Base-by-base conservation (phyloP, 2,888 invertebrate genomes). In the Tyria jacobaeae region DNA sequence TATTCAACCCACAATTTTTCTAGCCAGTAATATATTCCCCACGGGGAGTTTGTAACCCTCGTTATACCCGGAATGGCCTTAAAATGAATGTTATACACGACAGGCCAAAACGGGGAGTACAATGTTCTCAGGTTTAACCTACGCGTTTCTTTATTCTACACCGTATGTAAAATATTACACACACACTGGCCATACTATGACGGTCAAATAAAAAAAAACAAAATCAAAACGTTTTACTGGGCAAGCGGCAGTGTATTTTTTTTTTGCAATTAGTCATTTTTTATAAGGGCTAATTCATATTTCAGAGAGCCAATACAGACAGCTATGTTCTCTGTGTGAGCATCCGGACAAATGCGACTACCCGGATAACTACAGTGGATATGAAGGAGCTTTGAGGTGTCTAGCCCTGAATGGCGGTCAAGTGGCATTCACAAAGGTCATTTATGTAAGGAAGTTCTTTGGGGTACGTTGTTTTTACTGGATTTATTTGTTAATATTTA, bases 381-480 rank as follows among this genome's bases (percentile, higher is more conserved):
- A 98, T 84, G 97, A 97, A 68, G 98, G 98, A 0, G 97, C 98
- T 0, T 91, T 98, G 51, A 94, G 96, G 31, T 98, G 98, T 85
- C 89, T 98, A 64, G 96, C 96, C 1, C 96, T 96, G 75, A 96
- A 97, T 71, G 96, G 96, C 2, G 98, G 98, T 0, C 96, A 98
- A 76, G 96, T 98, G 3, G 98, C 98, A 15, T 98, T 97, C 92
- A 97, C 97, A 15, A 97, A 97, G 86, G 96, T 97, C 65, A 96
- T 97, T 77, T 97, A 94, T 77, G 97, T 97, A 44, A 94, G 96
- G 80, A 96, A 96, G 84, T 97, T 96, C 94, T 97, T 97, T 82
- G 97, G 97, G 60, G 96, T 96, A 89, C 90, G 95, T 54, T 84
- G 34, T 17, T 61, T 47, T 49, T n/a, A 17, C 48, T 48, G 17